Evolutionary conservation across 2,888 invertebrate genomes (phyloP), one percentile per base, ranked within the genome.

Genomic region (Drosophila birchii): DNA sequence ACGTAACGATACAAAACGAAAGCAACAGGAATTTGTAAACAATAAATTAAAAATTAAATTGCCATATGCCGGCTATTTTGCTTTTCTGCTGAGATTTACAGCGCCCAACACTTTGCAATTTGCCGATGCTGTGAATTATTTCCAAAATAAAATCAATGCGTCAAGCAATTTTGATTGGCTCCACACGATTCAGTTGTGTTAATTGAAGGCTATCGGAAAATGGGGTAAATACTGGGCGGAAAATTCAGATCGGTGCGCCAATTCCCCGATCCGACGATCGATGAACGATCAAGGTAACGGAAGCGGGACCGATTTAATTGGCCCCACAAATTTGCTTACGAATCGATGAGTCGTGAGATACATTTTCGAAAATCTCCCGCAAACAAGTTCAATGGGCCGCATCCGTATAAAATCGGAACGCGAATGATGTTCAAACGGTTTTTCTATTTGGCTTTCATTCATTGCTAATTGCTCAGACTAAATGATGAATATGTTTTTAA

Each of bases 111-210:
- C 80, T 62, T 85, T 72, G 44, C 9, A 34, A 67, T 61, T 59
- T 56, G 64, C 63, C 53, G 49, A 61, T 75, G 41, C 75, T 74
- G 78, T 71, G 80, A 82, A 86, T 88, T 83, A 74, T 80, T 83
- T 78, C 70, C 55, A 66, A 84, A 88, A 84, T 75, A 68, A 80
- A 88, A 77, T 72, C 84, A 81, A 79, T 84, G 86, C 83, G 86
- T 88, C 83, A 88, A 76, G 75, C 76, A 47, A 44, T 66, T 44
- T 20, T 41, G 32, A 64, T 64, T 43, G 64, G 29, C 20, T 43
- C 41, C 64, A 64, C 69, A 55, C 41, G 57, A 78, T 75, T 44
- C 41, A 68, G 49, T 61, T 63, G 69, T 66, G 77, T 74, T 83
- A 83, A 88, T 80, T 88, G 88, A 88, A 78, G 63, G 72, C 58